Conservation (phyloP, 1,140 invertebrate genomes). For the Trissolcus basalis region DNA sequence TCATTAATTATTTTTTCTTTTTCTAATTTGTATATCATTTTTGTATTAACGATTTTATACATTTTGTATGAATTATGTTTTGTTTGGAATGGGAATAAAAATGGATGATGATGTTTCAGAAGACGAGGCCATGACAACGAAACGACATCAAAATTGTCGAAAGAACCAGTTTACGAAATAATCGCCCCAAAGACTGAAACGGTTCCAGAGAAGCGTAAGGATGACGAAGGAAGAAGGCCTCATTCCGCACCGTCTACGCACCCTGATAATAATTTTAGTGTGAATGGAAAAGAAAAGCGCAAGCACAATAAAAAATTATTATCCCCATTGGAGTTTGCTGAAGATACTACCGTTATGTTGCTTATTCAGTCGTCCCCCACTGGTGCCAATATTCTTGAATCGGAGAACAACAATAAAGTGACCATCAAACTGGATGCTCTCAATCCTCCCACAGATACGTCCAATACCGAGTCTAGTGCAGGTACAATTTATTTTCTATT, state of each 20-base stretch:
- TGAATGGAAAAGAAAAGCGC: conserved; percentile 59
- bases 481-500: conserved; percentile 15
- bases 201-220: conserved; percentile 60
- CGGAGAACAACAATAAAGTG: conserved; percentile 72
- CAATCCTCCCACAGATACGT: conserved; percentile 62
- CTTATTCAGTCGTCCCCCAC: conserved; percentile 31
- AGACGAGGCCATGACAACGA: conserved; percentile 43
- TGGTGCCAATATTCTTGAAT: conserved; percentile 64
- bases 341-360: conserved; percentile 66
- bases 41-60: neutral
- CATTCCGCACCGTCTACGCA: conserved; percentile 72
- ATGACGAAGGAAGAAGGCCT: conserved; percentile 63
- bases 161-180: conserved; percentile 70
- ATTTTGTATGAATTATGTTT: neutral
- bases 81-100: too few species aligned
- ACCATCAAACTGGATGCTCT: conserved; percentile 68
- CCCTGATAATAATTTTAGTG: conserved; percentile 57
- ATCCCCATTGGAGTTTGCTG: conserved; percentile 70
- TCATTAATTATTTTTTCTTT: neutral
- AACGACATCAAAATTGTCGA: conserved; percentile 37
- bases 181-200: conserved; percentile 65
- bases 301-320: conserved; percentile 62
- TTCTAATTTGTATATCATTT: conserved; percentile 2
- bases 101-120: conserved; percentile 5
- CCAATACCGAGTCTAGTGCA: conserved; percentile 29